Base-by-base conservation (phyloP, 64 coral and sea anemone species). In the Montipora cactus region DNA sequence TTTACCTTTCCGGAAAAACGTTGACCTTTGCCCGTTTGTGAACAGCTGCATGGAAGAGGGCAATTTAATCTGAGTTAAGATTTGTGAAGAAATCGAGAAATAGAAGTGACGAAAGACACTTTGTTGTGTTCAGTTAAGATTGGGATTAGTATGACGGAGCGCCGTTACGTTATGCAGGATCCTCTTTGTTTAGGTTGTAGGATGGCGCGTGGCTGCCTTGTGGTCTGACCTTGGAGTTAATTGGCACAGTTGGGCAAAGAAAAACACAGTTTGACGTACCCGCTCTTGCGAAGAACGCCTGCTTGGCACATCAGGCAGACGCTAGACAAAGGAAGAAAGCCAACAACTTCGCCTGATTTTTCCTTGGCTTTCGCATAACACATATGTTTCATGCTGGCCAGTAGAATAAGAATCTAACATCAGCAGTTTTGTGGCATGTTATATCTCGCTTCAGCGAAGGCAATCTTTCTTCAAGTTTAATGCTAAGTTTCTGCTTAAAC, bases 1-100 rank as follows among this genome's bases (percentile, higher is more conserved):
- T 86, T 72, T 86, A 86, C 2, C 10, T 49, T 50, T 86, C 7
- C 8, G 37, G 28, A 18, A 19, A 72, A 70, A 71, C 82, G 48
- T 86, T 86, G 82, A 86, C 82, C 82, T 86, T 86, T 46, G 19
- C n/a, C 21, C n/a, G 62, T 68, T 84, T 69, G n/a, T 44, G 37
- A 81, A 59, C 59, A 68, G 16, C 64, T 68, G 45, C 47, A 47
- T 51, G 62, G 59, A 46, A 69, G 47, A 9, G 66, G n/a, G 18
- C 19, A 86, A 86, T 49, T 86, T 86, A 22, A 51, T 71, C 47
- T 49, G 9, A 71, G 66, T 50, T n/a, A 50, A 86, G 46, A 16
- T 46, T 46, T 45, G 74, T 11, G 4, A 76, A 28, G 12, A 57
- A 6, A 5, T 21, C 4, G 9, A 16, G 14, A 64, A 64, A 64